A percentile compares a stretch with the other conserved stretches of the same genome.
Evolutionary conservation across 2,113 vertebrate genomes (phyloP).

Genomic region (Cathartes aura): DNA sequence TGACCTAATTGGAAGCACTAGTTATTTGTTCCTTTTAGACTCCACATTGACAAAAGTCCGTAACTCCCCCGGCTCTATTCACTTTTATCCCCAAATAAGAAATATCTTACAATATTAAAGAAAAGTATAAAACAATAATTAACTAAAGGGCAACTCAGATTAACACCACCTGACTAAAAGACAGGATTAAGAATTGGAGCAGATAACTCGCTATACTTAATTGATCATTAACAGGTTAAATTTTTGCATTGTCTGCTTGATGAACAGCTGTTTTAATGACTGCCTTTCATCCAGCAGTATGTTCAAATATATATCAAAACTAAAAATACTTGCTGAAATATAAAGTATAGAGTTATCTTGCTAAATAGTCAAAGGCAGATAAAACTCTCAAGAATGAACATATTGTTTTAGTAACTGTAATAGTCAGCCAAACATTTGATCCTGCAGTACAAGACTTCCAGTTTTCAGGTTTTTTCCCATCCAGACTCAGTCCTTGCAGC

Average conservation of each 20-base stretch:
- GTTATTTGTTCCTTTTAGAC: not conserved
- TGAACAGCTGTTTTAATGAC: not conserved
- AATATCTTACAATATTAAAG: not conserved
- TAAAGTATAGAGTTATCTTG: not conserved
- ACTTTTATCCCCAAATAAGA: not conserved
- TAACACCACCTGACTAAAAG: not conserved
- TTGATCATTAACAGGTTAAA: not conserved
- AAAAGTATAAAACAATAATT: not conserved
- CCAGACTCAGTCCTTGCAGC: not conserved
- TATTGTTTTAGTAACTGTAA: not conserved
- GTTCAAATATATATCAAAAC: not conserved
- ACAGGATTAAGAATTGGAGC: not conserved
- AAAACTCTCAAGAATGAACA: not conserved
- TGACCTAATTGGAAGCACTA: not conserved
- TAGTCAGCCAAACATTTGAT: not conserved
- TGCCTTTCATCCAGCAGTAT: not conserved
- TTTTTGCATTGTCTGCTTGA: not conserved
- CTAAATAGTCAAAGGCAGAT: not conserved
- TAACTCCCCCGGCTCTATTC: not conserved
- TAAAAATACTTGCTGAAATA: not conserved
- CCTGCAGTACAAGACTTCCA: not conserved
- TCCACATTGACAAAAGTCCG: not conserved
- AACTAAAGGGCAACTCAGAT: not conserved
- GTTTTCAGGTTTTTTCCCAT: not conserved
- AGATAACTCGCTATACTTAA: not conserved